Evolutionary conservation across 2,113 vertebrate genomes (phyloP).

Genomic region (Melanerpes formicivorus): DNA sequence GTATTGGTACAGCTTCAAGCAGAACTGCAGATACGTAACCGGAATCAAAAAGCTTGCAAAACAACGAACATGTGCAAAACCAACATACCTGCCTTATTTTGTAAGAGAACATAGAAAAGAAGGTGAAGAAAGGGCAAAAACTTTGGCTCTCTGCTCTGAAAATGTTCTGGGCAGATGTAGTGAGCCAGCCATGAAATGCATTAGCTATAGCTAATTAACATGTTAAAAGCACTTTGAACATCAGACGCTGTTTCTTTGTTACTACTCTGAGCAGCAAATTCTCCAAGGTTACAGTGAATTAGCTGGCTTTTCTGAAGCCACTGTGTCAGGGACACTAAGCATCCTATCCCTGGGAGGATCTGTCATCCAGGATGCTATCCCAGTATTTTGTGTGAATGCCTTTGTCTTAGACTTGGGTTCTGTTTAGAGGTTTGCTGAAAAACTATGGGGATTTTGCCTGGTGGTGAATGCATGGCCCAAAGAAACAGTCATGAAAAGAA

Average conservation of each 20-base stretch:
- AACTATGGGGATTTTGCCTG: background rate
- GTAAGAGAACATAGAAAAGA: background rate
- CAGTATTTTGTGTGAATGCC: background rate
- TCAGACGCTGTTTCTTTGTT: background rate
- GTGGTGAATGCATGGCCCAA: background rate
- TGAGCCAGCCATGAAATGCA: background rate
- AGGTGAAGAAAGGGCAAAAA: background rate
- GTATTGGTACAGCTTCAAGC: background rate
- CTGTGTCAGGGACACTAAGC: background rate
- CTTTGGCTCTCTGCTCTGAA: background rate
- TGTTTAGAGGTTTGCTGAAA: background rate
- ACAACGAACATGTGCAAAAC: background rate
- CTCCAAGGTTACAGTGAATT: background rate
- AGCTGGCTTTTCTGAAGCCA: background rate
- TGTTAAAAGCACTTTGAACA: background rate
- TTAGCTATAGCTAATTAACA: background rate
- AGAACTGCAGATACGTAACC: background rate
- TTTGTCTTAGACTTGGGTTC: background rate
- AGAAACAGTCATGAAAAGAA: background rate
- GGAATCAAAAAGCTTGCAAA: rapidly evolving
- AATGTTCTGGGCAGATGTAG: background rate
- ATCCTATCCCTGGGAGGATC: background rate
- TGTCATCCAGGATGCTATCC: rapidly evolving
- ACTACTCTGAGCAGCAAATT: background rate
- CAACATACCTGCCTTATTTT: background rate